Conservation (phyloP, 23 tunicate species). For the Halocynthia roretzi region DNA sequence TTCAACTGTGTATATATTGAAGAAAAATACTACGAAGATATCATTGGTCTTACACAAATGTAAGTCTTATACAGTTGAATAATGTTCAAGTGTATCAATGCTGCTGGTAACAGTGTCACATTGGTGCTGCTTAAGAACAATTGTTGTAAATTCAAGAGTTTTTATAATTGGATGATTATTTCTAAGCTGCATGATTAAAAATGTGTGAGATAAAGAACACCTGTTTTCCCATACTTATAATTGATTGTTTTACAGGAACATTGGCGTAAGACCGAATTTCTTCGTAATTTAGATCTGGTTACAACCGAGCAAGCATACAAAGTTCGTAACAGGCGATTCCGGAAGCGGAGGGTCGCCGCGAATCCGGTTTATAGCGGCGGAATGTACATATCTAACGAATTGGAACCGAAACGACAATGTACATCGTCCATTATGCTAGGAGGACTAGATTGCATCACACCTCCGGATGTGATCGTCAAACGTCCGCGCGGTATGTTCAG, state of each 20-base stretch:
- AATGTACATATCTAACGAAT: slow-evolving; percentile 48
- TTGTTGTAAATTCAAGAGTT: no score
- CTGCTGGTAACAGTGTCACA: no score
- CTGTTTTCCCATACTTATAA: no score
- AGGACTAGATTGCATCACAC: slow-evolving; percentile 31
- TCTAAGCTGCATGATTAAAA: no score
- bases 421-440: slow-evolving; percentile 29
- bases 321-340: slow-evolving; percentile 57
- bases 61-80: no score
- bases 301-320: slow-evolving; percentile 56
- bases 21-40: no score
- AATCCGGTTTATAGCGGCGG: slow-evolving; percentile 90
- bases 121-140: no score
- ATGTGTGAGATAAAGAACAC: no score
- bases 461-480: slow-evolving; percentile 40
- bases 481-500: slow-evolving; percentile 49
- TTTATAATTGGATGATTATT: no score
- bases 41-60: no score
- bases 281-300: slow-evolving; percentile 35
- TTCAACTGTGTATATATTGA: no score
- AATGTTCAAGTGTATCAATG: no score
- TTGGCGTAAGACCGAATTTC: slow-evolving; percentile 34
- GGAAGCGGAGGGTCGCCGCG: slow-evolving; percentile 57
- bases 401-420: slow-evolving; percentile 38
- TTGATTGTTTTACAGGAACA: not conserved